Conservation (phyloP, 92 coral and sea anemone genomes). For the Epizoanthus ramosus region DNA sequence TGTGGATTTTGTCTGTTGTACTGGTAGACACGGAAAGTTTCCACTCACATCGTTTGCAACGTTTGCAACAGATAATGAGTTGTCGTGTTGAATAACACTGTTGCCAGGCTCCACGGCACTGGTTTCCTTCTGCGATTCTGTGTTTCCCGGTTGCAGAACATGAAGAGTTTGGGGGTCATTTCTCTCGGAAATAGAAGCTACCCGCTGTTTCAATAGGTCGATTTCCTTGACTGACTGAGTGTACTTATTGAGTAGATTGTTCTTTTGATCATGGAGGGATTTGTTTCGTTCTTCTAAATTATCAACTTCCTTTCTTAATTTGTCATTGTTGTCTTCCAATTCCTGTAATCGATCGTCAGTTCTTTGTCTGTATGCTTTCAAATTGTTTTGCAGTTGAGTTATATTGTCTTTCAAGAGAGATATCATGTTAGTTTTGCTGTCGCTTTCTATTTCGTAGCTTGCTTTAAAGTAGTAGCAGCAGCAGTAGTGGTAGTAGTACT, state of each 20-base stretch:
- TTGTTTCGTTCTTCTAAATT: not conserved
- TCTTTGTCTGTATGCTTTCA: not conserved
- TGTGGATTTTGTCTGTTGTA: not conserved
- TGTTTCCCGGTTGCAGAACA: not conserved
- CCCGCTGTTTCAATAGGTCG: not conserved
- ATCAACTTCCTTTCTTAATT: not conserved
- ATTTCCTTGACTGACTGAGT: not conserved
- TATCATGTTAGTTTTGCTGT: too few species aligned
- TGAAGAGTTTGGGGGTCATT: not conserved
- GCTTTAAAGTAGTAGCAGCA: too few species aligned
- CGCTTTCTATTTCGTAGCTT: too few species aligned
- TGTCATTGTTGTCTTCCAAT: not conserved
- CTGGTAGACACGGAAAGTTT: not conserved
- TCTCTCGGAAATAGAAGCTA: too few species aligned
- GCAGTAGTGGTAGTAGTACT: too few species aligned
- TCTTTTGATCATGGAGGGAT: not conserved
- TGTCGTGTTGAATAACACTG: not conserved
- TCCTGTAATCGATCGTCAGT: not conserved
- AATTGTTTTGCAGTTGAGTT: not conserved
- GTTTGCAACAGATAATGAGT: conserved; percentile 1
- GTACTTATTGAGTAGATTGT: conserved; percentile 5
- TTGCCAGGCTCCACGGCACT: not conserved
- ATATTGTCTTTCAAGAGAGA: too few species aligned
- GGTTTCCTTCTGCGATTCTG: not conserved
- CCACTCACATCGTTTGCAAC: not conserved